Base-by-base conservation (phyloP, 2,113 vertebrate species). In the Sciurus niger region DNA sequence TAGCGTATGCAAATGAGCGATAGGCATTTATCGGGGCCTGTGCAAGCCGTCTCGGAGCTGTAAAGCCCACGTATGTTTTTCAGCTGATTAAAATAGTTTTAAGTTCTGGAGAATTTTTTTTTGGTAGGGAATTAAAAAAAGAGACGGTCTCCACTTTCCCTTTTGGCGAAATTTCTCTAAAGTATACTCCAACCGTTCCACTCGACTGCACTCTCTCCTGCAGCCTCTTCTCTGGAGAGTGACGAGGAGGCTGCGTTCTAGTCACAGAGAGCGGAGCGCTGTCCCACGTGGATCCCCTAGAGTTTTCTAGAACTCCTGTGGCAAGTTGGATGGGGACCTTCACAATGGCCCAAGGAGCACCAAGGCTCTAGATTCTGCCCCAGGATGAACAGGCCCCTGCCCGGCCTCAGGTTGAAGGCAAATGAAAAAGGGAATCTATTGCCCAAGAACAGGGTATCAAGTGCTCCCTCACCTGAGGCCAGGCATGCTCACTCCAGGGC, bases 1-100 rank as follows among this genome's bases (percentile, higher is more conserved):
- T 99, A 99, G 99, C 99, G 98, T 99, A 99, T 99, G 99, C 99
- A 99, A 99, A 99, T 99, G 99, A 99, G 99, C 99, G 99, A 99
- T 99, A 99, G 99, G 99, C 99, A 99, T 99, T 99, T 99, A 99
- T 99, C 99, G 99, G 99, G 98, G 99, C 99, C 99, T 98, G 99
- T 99, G 99, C 99, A 99, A 99, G 99, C 99, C 98, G 99, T 99
- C 99, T 99, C 98, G 99, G 99, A 99, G 99, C 99, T 98, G 99
- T 99, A 99, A 99, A 99, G 99, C 99, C 99, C 98, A 99, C 98
- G 99, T 99, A 99, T 99, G 99, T 99, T 99, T 99, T 99, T 99
- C 99, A 99, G 99, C 99, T 99, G 99, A 99, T 99, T 99, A 99
- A 99, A 99, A 99, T 99, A 99, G 99, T 99, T 99, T 99, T 99